These are phyloP conservation scores for Halesus radiatus DNA, from an alignment of 1,140 invertebrate species.

Conservation along the genomic window DNA sequence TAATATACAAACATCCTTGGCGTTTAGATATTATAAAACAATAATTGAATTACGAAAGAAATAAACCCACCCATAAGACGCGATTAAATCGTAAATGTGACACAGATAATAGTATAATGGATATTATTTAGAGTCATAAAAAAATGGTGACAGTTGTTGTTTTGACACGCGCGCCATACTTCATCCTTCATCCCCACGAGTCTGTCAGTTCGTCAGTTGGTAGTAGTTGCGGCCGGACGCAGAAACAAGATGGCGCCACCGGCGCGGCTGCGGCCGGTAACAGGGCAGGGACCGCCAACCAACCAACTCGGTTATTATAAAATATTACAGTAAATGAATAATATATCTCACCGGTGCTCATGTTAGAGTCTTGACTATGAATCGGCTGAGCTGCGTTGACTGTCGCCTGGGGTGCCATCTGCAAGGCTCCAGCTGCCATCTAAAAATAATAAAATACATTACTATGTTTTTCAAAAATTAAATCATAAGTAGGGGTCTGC, in stretches of 20 bases:
- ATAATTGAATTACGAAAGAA: conserved; percentile 12
- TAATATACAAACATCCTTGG: too few relatives aligned
- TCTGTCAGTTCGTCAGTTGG: background rate
- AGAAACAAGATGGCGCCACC: conserved; percentile 40
- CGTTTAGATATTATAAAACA: background rate
- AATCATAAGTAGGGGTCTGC: too few relatives aligned
- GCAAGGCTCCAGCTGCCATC: conserved; percentile 95
- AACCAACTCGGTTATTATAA: background rate
- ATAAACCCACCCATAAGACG: background rate
- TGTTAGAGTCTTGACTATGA: conserved; percentile 95
- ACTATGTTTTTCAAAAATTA: too few relatives aligned
- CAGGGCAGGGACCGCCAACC: background rate
- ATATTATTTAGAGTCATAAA: conserved; percentile 7
- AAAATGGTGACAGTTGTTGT: conserved; percentile 27
- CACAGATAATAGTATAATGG: background rate
- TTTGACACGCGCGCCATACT: conserved; percentile 18
- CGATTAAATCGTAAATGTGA: background rate
- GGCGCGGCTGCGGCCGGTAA: background rate
- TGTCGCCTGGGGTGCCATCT: conserved; percentile 93
- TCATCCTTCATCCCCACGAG: background rate
- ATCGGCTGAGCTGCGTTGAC: conserved; percentile 88
- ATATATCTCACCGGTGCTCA: conserved; percentile 85
- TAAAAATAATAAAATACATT: conserved; percentile 62
- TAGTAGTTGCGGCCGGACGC: background rate
- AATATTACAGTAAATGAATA: too few relatives aligned